A percentile compares a stretch with the other conserved stretches of the same genome.
These are phyloP conservation scores for Malthinus seriepunctatus DNA, from an alignment of 2,888 invertebrate genomes.

Conservation along the genomic window DNA sequence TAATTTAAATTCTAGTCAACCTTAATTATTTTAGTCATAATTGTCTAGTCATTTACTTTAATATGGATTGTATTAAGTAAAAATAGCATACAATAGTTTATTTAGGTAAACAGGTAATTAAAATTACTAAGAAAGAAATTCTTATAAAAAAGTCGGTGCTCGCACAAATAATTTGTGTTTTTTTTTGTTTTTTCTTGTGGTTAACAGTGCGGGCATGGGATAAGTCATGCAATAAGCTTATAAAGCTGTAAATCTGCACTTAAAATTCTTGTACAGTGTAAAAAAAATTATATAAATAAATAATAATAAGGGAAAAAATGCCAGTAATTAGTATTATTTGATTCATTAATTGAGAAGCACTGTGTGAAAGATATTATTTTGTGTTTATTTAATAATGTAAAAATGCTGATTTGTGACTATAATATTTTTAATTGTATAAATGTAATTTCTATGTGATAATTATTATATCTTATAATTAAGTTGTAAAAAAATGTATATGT, in stretches of 20 bases:
- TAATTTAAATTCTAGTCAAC: too few species aligned
- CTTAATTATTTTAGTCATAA: too few species aligned
- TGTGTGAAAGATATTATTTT: not conserved
- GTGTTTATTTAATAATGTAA: not conserved
- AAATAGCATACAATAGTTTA: not conserved
- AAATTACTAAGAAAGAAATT: not conserved
- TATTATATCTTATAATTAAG: not conserved
- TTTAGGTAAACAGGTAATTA: not conserved
- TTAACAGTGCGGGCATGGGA: slow-evolving; percentile 52
- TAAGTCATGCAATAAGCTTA: slow-evolving; percentile 54
- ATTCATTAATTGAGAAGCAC: not conserved
- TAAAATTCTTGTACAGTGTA: slow-evolving; percentile 35
- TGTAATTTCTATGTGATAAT: slow-evolving; percentile 3
- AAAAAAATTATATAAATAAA: not conserved
- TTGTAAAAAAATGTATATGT: too few species aligned
- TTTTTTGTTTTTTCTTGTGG: slow-evolving; percentile 4
- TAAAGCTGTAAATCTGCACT: slow-evolving; percentile 52
- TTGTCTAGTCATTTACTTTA: too few species aligned
- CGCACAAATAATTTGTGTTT: slow-evolving; percentile 12
- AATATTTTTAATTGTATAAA: not conserved
- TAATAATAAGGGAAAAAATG: too few species aligned
- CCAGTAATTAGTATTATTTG: not conserved
- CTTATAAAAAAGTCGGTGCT: slow-evolving; percentile 12
- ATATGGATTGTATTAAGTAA: too few species aligned
- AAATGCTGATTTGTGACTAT: slow-evolving; percentile 5